Conservation (phyloP, 2,888 invertebrate genomes). For the Idaea aversata region DNA sequence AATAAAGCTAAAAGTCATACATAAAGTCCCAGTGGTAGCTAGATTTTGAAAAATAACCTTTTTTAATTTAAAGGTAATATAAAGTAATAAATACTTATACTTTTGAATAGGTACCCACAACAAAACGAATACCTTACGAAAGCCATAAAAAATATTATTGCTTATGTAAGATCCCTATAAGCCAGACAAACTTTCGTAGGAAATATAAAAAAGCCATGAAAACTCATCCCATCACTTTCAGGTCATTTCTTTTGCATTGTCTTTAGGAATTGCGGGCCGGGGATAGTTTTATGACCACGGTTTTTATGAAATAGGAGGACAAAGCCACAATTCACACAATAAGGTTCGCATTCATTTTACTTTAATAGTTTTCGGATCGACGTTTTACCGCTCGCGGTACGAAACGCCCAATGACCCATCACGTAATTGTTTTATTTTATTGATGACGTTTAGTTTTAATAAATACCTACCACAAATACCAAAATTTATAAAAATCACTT, state of each 20-base stretch:
- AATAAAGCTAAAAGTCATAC: no score
- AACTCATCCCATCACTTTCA: background rate
- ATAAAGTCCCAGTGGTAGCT: no score
- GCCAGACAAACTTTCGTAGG: slow-evolving; percentile 1
- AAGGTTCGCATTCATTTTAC: background rate
- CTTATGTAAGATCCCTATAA: background rate
- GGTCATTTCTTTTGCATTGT: background rate
- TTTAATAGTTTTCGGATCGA: background rate
- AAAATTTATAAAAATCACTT: no score
- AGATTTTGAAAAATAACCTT: no score
- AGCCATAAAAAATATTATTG: background rate
- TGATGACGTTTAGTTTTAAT: no score
- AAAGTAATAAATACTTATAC: background rate
- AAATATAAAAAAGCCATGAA: background rate
- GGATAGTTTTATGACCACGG: background rate
- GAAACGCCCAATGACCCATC: no score
- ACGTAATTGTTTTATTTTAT: no score
- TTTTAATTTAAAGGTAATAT: background rate
- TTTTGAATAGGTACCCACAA: background rate
- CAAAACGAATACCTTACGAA: background rate
- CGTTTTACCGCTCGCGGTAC: no score
- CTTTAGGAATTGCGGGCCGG: background rate
- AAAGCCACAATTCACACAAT: background rate
- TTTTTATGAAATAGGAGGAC: background rate
- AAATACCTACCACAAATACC: no score